Percentiles rank a stretch among this genome's conserved stretches.
Evolutionary conservation across 2,888 invertebrate species (phyloP).

Genomic region (Belgica antarctica): DNA sequence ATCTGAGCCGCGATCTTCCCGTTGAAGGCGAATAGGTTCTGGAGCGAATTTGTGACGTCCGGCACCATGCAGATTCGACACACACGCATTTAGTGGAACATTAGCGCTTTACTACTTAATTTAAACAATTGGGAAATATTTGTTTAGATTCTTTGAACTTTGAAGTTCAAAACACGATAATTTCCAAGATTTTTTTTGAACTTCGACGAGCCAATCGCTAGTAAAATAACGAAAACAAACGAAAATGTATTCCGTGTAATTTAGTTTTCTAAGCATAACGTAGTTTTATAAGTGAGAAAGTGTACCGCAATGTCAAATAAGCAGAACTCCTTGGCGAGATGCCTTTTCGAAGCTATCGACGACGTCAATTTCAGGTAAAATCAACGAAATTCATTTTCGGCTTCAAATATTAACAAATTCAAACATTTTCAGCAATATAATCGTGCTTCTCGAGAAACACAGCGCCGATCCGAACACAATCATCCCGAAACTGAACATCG

Average conservation of each 20-base stretch:
- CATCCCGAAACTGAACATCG: constrained; percentile 68
- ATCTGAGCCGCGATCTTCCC: neutral
- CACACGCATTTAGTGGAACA: neutral
- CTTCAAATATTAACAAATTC: neutral
- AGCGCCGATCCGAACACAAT: constrained; percentile 67
- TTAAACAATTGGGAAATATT: neutral
- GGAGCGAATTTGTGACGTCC: neutral
- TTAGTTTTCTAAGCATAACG: too few relatives aligned
- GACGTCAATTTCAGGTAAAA: constrained; percentile 51
- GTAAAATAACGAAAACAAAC: too few relatives aligned
- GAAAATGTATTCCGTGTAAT: too few relatives aligned
- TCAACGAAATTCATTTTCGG: constrained; percentile 11
- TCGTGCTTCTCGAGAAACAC: constrained; percentile 50
- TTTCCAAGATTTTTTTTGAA: neutral
- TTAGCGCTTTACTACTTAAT: neutral
- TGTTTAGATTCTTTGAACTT: neutral
- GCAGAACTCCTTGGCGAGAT: constrained; percentile 48
- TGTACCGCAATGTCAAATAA: neutral
- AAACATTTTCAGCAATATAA: constrained; percentile 39
- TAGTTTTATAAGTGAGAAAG: too few relatives aligned
- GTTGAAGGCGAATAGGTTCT: neutral
- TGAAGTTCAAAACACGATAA: neutral
- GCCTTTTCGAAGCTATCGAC: constrained; percentile 53
- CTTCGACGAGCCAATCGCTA: too few relatives aligned
- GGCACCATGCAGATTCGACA: neutral